These are phyloP conservation scores for Pediacus dermestoides DNA, from an alignment of 2,888 invertebrate genomes.

Conservation along the genomic window DNA sequence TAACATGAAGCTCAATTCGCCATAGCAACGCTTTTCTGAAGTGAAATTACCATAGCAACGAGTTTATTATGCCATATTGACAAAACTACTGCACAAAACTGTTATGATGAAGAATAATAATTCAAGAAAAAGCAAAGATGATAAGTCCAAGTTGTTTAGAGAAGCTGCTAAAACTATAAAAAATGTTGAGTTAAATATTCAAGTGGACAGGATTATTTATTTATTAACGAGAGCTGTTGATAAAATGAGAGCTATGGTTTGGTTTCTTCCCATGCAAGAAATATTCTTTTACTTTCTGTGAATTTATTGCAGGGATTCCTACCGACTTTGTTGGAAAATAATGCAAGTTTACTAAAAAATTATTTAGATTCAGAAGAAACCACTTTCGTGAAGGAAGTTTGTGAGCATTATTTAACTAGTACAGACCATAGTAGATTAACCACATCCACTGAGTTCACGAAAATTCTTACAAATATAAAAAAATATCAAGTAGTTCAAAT, in stretches of 20 bases:
- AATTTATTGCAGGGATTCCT: background rate
- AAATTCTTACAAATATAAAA: background rate
- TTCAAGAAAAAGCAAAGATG: too few species aligned
- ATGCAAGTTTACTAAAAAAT: slow-evolving; percentile 1
- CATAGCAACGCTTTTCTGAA: too few species aligned
- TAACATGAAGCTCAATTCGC: too few species aligned
- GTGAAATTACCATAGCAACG: too few species aligned
- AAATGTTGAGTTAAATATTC: slow-evolving; percentile 4
- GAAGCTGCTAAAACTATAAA: too few species aligned
- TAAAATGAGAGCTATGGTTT: slow-evolving; percentile 2
- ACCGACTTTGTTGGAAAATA: background rate
- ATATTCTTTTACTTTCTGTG: too few species aligned
- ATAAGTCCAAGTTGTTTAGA: too few species aligned
- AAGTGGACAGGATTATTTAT: slow-evolving; percentile 3
- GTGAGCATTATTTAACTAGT: background rate
- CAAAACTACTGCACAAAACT: too few species aligned
- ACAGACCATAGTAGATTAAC: background rate
- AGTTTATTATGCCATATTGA: too few species aligned
- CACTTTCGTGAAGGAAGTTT: background rate
- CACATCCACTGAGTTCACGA: background rate
- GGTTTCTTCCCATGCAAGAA: too few species aligned
- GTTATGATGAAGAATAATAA: too few species aligned
- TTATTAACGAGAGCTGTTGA: background rate
- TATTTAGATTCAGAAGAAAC: background rate
- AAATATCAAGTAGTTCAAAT: background rate